These are phyloP conservation scores for Seladonia tumulorum DNA, from an alignment of 2,888 invertebrate species.

Conservation along the genomic window DNA sequence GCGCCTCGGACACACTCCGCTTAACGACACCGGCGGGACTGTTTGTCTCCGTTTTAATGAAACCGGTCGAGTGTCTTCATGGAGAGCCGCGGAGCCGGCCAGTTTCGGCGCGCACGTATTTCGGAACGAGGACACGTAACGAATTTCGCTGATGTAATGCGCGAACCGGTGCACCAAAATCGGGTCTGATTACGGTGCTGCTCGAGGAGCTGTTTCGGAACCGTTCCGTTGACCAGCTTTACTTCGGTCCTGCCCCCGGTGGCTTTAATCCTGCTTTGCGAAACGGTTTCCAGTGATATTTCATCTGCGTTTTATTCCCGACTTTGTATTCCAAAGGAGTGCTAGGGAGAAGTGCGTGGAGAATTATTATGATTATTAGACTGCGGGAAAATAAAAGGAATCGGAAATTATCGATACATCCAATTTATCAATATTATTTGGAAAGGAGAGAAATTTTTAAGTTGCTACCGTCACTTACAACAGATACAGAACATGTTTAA, in stretches of 20 bases:
- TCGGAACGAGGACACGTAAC: constrained; percentile 12
- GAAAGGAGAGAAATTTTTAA: no score
- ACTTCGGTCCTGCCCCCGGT: not conserved
- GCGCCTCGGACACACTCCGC: constrained; percentile 21
- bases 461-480: no score
- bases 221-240: not conserved
- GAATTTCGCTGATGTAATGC: constrained; percentile 11
- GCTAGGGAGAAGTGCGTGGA: no score
- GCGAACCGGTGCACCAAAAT: not conserved
- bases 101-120: constrained; percentile 10
- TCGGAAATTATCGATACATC: no score
- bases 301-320: not conserved
- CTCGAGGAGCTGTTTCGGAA: not conserved
- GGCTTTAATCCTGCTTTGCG: not conserved
- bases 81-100: not conserved
- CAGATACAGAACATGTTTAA: no score
- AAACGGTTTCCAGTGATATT: not conserved
- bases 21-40: constrained; percentile 28
- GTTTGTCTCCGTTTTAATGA: constrained; percentile 44
- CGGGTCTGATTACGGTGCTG: constrained; percentile 5
- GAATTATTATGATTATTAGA: no score
- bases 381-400: no score
- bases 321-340: not conserved
- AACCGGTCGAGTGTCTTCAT: constrained; percentile 19
- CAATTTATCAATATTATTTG: no score